phyloP scores from a whole-genome alignment of 1,140 invertebrate genomes.

The Theocolax elegans region DNA sequence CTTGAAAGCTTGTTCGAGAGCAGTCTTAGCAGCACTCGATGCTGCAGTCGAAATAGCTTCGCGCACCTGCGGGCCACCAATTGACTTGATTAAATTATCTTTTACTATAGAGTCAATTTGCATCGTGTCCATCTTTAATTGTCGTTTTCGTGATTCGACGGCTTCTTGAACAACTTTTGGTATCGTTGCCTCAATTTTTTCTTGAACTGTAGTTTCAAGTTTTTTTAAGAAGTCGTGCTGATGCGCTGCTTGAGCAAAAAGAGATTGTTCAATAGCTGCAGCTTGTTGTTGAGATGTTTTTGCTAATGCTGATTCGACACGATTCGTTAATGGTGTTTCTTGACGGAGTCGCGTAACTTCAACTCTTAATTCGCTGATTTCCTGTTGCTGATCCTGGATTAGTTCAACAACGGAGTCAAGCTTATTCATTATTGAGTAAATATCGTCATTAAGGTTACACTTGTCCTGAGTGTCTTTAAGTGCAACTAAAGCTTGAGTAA shows the following conservation, averaged over 20 bases:
- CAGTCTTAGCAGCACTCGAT: constrained; percentile 73
- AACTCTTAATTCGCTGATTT: constrained; percentile 55
- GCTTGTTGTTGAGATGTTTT: constrained; percentile 60
- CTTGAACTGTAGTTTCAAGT: constrained; percentile 75
- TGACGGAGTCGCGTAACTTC: constrained; percentile 59
- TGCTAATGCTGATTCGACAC: constrained; percentile 56
- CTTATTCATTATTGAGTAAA: constrained; percentile 53
- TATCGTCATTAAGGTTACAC: constrained; percentile 48
- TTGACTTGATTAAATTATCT: constrained; percentile 82
- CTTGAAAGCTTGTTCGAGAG: constrained; percentile 77
- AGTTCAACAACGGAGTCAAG: constrained; percentile 55
- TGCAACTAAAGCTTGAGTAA: neutral
- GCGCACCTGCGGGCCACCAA: constrained; percentile 79
- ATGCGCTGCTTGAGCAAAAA: constrained; percentile 64
- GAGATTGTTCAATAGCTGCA: constrained; percentile 62
- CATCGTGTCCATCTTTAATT: constrained; percentile 78
- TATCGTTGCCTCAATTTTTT: constrained; percentile 76
- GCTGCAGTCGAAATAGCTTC: constrained; percentile 79
- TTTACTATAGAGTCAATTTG: constrained; percentile 82
- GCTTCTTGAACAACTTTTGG: constrained; percentile 70
- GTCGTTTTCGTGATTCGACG: constrained; percentile 79
- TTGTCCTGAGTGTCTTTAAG: constrained; percentile 31
- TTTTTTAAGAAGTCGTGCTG: constrained; percentile 67
- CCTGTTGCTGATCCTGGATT: constrained; percentile 57
- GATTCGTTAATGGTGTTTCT: constrained; percentile 56